Conservation (phyloP, 2,113 vertebrate genomes). For the Hypocryptadius cinnamomeus region DNA sequence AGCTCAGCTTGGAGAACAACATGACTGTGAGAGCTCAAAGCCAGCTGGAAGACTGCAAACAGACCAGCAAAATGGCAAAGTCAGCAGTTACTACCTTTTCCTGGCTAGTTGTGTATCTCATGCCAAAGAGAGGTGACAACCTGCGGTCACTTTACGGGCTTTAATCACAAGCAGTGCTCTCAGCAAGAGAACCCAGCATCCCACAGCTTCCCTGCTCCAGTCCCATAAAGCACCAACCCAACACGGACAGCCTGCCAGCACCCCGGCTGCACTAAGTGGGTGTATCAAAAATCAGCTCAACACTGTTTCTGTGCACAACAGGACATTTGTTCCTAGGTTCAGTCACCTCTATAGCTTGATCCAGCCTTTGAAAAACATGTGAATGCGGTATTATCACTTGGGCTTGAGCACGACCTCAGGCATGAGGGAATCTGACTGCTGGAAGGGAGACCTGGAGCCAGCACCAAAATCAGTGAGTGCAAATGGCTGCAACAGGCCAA, state of each 20-base stretch:
- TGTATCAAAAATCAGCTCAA: not conserved
- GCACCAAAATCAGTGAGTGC: not conserved
- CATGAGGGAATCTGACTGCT: not conserved
- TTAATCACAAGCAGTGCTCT: not conserved
- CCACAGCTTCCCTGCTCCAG: not conserved
- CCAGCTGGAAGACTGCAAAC: conserved; percentile 8
- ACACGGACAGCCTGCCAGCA: not conserved
- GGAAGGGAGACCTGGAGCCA: not conserved
- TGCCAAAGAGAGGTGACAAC: not conserved
- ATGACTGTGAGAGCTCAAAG: not conserved
- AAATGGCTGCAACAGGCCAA: not conserved
- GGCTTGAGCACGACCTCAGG: not conserved
- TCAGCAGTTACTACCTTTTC: not conserved
- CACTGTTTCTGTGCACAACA: not conserved
- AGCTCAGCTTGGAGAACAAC: not conserved
- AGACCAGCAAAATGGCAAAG: not conserved
- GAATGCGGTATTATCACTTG: not conserved
- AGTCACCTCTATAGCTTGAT: not conserved
- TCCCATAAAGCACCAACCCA: not conserved
- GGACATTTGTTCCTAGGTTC: not conserved
- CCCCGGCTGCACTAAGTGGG: not conserved
- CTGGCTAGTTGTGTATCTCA: not conserved
- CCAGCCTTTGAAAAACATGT: not conserved
- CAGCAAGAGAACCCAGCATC: not conserved
- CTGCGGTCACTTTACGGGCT: not conserved